Base-by-base conservation (phyloP, 2,888 invertebrate species). In the Archips xylosteana region DNA sequence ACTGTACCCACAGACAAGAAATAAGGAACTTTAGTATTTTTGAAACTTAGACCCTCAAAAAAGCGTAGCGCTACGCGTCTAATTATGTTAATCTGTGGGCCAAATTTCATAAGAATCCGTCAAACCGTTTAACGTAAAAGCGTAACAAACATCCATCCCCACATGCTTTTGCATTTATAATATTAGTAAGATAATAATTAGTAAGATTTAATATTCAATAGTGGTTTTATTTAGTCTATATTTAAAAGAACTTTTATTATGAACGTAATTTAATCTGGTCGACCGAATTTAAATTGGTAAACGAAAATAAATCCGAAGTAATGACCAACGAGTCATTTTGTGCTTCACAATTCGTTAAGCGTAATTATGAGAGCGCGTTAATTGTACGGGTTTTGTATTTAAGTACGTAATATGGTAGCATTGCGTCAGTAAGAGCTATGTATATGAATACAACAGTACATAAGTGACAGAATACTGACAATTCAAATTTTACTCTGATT, bases 261-360 rank as follows among this genome's bases (percentile, higher is more conserved):
- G 34, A 60, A 45, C 61, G 49, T 45, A 70, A 65, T 65, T 74
- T 23, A 60, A 60, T 54, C 49, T 47, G 74, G 65, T 74, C 60
- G 34, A 74, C 69, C 74, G n/a, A 70, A 74, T 60, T 60, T 65
- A 59, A 63, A 73, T 57, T 60, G 64, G 69, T 60, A 65, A 74
- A 64, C 74, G 69, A 74, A 74, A 70, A 74, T 65, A 70, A 74
- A 74, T 74, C 64, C 64, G 54, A 65, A 70, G 45, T 74, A 65
- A 74, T 65, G 60, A 54, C 63, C 72, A 47, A 34, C 57, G 72
- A 69, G 68, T 73, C 63, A 69, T 73, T 73, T 73, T 69, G 51
- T 73, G 74, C 74, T 74, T 65, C 74, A 70, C 74, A 74, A 74
- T 74, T 74, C 74, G 74, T 74, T 74, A 74, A 74, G 69, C 64